Evolutionary conservation across 2,888 invertebrate genomes (phyloP), one percentile per base, ranked within the genome.

Genomic region (Macrophya annulata): DNA sequence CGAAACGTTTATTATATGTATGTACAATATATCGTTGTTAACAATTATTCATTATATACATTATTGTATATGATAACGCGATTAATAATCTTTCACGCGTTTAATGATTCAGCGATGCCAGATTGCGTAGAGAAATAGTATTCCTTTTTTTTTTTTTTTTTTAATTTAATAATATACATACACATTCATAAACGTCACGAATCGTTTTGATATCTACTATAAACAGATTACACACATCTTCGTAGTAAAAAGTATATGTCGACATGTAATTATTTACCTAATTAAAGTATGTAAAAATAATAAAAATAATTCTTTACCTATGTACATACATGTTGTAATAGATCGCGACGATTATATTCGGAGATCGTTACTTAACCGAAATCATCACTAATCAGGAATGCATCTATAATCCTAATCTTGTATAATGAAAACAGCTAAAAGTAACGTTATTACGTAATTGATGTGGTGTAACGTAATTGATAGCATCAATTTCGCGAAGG

Each of bases 351-450:
- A 68, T 68, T 8, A 15, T 68, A 17, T 43, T 8, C n/a, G 51
- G n/a, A 77, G 48, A 77, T 51, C 9, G 17, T 77, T 51, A 55
- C 55, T 17, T 77, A 77, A 21, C 25, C 43, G 17, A 1, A n/a
- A 12, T 62, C 21, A 76, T 8, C 76, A 15, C 48, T 76, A 76
- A 76, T 76, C 45, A 48, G 1, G 48, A 0, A 0, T 77, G 31
- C 17, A n/a, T 37, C 43, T 55, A 6, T 77, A 77, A 77, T 77
- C 3, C 77, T 77, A 77, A 77, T 55, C 77, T 77, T 4, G 55
- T n/a, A 17, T 21, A 51, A 77, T 31, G 37, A 55, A 31, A 12
- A 55, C 3, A 37, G 72, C 21, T 3, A 25, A 31, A 43, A n/a
- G 9, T n/a, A 74, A 45, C 43, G 43, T n/a, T n/a, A n/a, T n/a